phyloP scores from a whole-genome alignment of 2,113 vertebrate species.

The Nanorana parkeri region DNA sequence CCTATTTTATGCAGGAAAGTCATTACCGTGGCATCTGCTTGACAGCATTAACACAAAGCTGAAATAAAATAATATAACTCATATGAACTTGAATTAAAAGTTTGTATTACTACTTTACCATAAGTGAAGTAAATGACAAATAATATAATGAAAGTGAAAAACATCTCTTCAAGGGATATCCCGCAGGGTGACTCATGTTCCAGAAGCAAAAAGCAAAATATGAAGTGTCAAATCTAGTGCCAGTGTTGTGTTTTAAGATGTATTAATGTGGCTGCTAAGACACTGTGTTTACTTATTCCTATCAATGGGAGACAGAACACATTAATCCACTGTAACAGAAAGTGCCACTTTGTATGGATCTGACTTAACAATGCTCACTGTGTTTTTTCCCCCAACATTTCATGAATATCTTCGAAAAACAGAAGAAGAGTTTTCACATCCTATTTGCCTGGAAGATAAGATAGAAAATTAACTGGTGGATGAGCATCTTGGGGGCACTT shows the following conservation, averaged over 20 bases:
- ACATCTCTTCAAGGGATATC: conserved; percentile 42
- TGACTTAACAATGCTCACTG: conserved; percentile 65
- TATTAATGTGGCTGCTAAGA: conserved; percentile 48
- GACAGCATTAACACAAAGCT: too few species aligned
- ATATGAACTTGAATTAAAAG: neutral
- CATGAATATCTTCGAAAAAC: conserved; percentile 72
- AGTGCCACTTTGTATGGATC: conserved; percentile 61
- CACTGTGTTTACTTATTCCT: conserved; percentile 54
- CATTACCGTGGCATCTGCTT: too few species aligned
- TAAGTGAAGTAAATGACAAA: conserved; percentile 23
- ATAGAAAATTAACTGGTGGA: conserved; percentile 76
- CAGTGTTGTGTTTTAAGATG: conserved; percentile 49
- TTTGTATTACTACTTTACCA: neutral
- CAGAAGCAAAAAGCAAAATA: conserved; percentile 41
- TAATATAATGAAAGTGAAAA: conserved; percentile 34
- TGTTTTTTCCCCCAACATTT: conserved; percentile 67
- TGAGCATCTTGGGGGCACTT: conserved; percentile 73
- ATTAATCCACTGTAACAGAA: conserved; percentile 62
- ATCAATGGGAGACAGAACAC: conserved; percentile 59
- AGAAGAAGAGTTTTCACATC: conserved; percentile 75
- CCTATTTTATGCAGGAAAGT: too few species aligned
- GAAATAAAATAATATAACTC: too few species aligned
- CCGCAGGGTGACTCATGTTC: conserved; percentile 42
- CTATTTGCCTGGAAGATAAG: conserved; percentile 78
- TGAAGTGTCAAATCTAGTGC: conserved; percentile 48